A percentile compares a stretch with the other conserved stretches of the same genome.
Evolutionary conservation across 1,140 invertebrate species (phyloP).

Genomic region (Ceratosolen solmsi): DNA sequence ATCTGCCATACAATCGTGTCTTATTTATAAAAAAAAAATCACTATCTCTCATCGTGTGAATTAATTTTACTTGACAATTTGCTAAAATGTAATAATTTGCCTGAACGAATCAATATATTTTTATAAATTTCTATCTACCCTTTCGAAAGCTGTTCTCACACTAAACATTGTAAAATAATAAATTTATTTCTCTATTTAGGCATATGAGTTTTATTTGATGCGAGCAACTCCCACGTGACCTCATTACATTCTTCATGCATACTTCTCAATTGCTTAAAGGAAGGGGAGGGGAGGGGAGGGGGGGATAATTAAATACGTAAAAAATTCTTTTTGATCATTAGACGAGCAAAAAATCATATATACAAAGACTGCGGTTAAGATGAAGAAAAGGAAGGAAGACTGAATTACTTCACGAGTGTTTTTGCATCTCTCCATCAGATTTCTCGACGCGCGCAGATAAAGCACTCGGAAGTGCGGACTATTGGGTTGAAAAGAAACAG

Average conservation of each 20-base stretch:
- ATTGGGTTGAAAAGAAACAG: constrained; percentile 27
- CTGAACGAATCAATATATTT: too few relatives aligned
- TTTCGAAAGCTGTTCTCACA: too few relatives aligned
- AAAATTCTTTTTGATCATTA: constrained; percentile 6
- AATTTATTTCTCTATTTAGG: too few relatives aligned
- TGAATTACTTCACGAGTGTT: constrained; percentile 19
- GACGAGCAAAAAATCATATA: neutral
- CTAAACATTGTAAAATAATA: too few relatives aligned
- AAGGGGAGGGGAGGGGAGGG: too few relatives aligned
- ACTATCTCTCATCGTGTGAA: too few relatives aligned
- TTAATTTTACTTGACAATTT: too few relatives aligned
- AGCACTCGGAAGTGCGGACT: constrained; percentile 49
- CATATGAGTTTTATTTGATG: too few relatives aligned
- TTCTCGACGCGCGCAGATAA: constrained; percentile 6
- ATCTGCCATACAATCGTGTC: too few relatives aligned
- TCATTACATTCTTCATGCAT: neutral
- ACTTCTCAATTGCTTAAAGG: neutral
- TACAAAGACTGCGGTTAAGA: neutral
- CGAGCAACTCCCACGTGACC: neutral
- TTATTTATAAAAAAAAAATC: too few relatives aligned
- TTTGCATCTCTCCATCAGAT: constrained; percentile 47
- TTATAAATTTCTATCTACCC: too few relatives aligned
- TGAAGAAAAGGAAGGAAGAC: neutral
- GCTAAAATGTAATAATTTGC: too few relatives aligned
- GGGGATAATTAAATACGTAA: neutral